Evolutionary conservation across 2,888 invertebrate genomes (phyloP).

Genomic region (Lasioglossum marginatum): DNA sequence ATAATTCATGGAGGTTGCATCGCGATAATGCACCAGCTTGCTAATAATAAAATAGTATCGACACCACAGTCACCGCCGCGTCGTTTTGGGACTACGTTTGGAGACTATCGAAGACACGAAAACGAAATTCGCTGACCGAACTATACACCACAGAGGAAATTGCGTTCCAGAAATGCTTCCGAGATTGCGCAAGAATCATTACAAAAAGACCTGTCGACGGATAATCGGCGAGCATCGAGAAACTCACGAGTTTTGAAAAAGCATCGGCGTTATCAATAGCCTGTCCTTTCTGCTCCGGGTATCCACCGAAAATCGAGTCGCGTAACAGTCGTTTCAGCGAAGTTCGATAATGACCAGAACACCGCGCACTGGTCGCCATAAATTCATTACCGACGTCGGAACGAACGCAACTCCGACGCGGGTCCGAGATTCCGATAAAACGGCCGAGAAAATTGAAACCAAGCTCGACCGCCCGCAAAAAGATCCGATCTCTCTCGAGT

Average conservation of each 20-base stretch:
- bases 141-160: no score
- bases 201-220: no score
- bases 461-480: slow-evolving; percentile 11
- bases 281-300: background rate
- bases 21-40: no score
- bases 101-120: no score
- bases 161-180: no score
- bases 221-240: no score
- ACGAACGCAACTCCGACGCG: background rate
- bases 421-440: slow-evolving; percentile 27
- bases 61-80: no score
- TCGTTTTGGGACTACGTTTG: no score
- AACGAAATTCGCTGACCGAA: no score
- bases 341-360: slow-evolving; percentile 45
- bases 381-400: slow-evolving; percentile 46
- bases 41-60: no score
- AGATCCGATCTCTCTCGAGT: background rate
- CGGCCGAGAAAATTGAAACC: slow-evolving; percentile 46
- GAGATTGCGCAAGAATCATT: no score
- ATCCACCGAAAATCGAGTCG: slow-evolving; percentile 29
- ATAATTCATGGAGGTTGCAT: no score
- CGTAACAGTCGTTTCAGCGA: slow-evolving; percentile 31
- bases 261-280: background rate
- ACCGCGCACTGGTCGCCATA: slow-evolving; percentile 29
- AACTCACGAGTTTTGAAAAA: background rate